Evolutionary conservation across 2,797 vertebrate genomes (phyloP), one percentile per base, ranked within the genome.

Genomic region (Notolabrus celidotus): DNA sequence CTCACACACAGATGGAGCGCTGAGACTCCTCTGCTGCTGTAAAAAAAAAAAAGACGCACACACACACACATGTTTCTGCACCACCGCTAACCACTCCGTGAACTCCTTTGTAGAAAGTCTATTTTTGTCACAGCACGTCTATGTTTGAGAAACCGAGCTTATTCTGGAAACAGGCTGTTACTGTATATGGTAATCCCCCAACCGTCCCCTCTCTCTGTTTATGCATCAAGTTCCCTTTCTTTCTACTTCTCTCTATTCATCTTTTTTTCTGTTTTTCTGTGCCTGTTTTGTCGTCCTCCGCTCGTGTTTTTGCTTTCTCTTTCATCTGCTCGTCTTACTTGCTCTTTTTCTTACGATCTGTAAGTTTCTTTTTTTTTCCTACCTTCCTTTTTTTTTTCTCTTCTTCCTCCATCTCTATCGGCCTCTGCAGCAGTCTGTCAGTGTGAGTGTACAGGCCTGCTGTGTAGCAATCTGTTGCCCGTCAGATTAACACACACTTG

Each of bases 121-220:
- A 87, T 90, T 87, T 90, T 68, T 46, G 73, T 80, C 82, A 0
- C 22, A 10, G 33, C 31, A 3, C 49, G 82, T 85, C 71, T 82
- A 53, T 86, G 83, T 86, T 84, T 82, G 84, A 83, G 82, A 87
- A 82, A 58, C 29, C 0, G 2, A 65, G 79, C 63, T 56, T 77
- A 71, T 87, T 85, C 60, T 79, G 56, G 71, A 84, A 83, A 76
- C 77, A 33, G 55, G n/a, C 59, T 73, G 49, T 77, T 69, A 74
- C 86, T 88, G 78, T 81, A 79, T 78, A 71, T 85, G 85, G 85
- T 81, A 59, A 88, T 67, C 39, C 80, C 85, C 73, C 73, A 43
- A 60, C 68, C 29, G 9, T 53, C 54, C 54, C 50, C 42, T 47
- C 22, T 15, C 63, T 79, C 7, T 88, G 72, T 83, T 79, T 80